A percentile compares a stretch with the other conserved stretches of the same genome.
These are phyloP conservation scores for Gari tellinella DNA, from an alignment of 2,888 invertebrate genomes.

Conservation along the genomic window DNA sequence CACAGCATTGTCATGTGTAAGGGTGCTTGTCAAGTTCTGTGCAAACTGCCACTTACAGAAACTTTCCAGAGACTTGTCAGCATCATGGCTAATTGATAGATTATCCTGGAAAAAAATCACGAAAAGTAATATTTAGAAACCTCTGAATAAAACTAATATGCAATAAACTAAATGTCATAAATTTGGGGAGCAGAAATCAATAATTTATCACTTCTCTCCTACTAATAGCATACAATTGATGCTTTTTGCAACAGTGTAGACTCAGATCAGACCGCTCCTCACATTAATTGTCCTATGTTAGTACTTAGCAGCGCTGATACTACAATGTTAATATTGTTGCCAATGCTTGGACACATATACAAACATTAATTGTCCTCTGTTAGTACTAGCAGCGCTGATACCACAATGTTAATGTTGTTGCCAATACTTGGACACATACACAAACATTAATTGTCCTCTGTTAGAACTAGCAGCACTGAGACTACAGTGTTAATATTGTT, in stretches of 20 bases:
- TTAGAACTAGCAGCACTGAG: constrained; percentile 92
- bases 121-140: too few species aligned
- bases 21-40: constrained; percentile 67
- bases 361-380: constrained; percentile 87
- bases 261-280: too few species aligned
- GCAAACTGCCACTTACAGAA: constrained; percentile 83
- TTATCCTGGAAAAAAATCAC: constrained; percentile 68
- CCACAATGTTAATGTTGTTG: constrained; percentile 94
- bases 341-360: constrained; percentile 89
- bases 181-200: too few species aligned
- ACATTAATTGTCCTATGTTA: constrained; percentile 88
- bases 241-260: too few species aligned
- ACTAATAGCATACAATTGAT: too few species aligned
- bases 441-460: too few species aligned
- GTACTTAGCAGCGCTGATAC: constrained; percentile 93
- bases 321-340: constrained; percentile 94
- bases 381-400: constrained; percentile 92
- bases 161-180: too few species aligned
- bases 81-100: constrained; percentile 79
- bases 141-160: too few species aligned
- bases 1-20: constrained; percentile 82
- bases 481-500: constrained; percentile 95
- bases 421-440: constrained; percentile 96
- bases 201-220: too few species aligned
- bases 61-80: constrained; percentile 82